Conservation (phyloP, 2,888 invertebrate genomes). For the Drosophila affinis region DNA sequence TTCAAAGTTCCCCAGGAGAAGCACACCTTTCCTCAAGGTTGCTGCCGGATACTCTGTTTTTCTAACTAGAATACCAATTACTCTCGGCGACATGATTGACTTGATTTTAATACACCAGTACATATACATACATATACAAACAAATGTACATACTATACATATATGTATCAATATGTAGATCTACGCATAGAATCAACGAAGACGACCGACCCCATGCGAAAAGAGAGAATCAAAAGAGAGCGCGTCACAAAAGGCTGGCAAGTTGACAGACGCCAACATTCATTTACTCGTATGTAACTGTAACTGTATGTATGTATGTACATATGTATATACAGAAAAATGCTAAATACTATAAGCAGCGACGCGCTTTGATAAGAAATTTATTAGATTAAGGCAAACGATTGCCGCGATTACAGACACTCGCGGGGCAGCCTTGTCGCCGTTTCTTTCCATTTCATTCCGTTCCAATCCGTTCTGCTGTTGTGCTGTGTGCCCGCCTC, state of each 20-base stretch:
- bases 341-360: conserved; percentile 22
- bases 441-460: not conserved
- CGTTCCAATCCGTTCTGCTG: conserved; percentile 16
- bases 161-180: not conserved
- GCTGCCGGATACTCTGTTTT: conserved; percentile 11
- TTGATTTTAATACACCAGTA: not conserved
- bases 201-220: conserved; percentile 18
- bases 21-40: conserved; percentile 17
- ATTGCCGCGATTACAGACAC: conserved; percentile 68
- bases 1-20: not conserved
- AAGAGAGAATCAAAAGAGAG: conserved; percentile 18
- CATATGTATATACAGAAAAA: not conserved
- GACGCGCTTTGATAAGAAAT: conserved; percentile 73
- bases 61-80: conserved; percentile 19
- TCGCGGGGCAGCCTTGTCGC: conserved; percentile 22
- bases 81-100: conserved; percentile 23
- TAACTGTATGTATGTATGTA: conserved; percentile 5
- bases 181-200: conserved; percentile 14
- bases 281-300: conserved; percentile 12
- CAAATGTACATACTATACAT: no score
- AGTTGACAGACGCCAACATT: conserved; percentile 40
- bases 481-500: conserved; percentile 3
- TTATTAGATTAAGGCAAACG: conserved; percentile 77
- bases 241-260: conserved; percentile 41
- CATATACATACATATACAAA: conserved; percentile 1